phyloP scores from a whole-genome alignment of 2,797 vertebrate genomes.

The Hippocampus kuda region DNA sequence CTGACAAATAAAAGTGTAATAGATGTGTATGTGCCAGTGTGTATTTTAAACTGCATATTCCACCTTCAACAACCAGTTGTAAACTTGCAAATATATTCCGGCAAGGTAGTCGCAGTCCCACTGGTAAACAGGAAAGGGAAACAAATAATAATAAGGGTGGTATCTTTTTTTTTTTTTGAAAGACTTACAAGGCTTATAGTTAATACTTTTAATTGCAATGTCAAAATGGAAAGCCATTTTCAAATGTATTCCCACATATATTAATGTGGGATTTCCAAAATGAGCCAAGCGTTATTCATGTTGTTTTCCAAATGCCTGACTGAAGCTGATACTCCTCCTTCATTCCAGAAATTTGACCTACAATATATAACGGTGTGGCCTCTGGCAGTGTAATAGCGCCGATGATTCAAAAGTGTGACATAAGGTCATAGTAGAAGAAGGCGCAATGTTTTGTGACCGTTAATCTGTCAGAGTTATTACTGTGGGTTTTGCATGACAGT shows the following conservation, averaged over 20 bases:
- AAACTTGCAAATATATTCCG: too few relatives aligned
- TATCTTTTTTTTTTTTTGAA: too few relatives aligned
- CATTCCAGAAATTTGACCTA: constrained; percentile 27
- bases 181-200: background rate
- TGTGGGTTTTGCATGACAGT: constrained; percentile 48
- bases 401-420: constrained; percentile 41
- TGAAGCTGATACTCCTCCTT: constrained; percentile 6
- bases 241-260: background rate
- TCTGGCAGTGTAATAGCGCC: constrained; percentile 44
- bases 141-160: background rate
- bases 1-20: too few relatives aligned
- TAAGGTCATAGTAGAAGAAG: constrained; percentile 41
- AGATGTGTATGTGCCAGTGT: background rate
- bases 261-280: background rate
- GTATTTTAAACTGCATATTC: constrained; percentile 5
- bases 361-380: constrained; percentile 32
- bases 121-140: background rate
- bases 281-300: background rate
- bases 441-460: constrained; percentile 40
- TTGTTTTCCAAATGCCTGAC: background rate
- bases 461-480: constrained; percentile 56
- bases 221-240: background rate
- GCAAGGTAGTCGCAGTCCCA: too few relatives aligned
- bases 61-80: background rate
- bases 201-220: background rate